phyloP scores from a whole-genome alignment of 2,888 invertebrate genomes.

The Syritta pipiens region DNA sequence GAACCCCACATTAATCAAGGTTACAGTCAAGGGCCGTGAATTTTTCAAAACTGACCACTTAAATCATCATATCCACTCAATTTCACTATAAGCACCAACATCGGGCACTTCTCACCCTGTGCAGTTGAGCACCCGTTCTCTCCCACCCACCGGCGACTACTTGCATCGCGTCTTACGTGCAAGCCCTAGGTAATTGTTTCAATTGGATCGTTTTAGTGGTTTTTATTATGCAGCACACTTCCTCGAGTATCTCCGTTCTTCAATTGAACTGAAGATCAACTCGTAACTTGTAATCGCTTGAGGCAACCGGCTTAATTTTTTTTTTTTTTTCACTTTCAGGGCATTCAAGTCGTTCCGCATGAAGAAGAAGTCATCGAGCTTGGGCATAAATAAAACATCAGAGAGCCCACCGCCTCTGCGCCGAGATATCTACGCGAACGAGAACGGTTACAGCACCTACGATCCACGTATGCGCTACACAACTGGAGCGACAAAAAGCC shows the following conservation, averaged over 20 bases:
- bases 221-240: conserved; percentile 54
- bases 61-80: too few relatives aligned
- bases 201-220: conserved; percentile 31
- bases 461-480: conserved; percentile 73
- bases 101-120: conserved; percentile 12
- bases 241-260: conserved; percentile 19
- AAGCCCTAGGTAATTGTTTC: conserved; percentile 42
- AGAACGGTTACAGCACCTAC: conserved; percentile 72
- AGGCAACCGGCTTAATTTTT: conserved; percentile 1
- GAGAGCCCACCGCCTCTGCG: conserved; percentile 78
- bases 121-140: neutral
- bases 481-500: conserved; percentile 64
- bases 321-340: conserved; percentile 71
- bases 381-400: conserved; percentile 79
- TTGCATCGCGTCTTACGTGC: too few relatives aligned
- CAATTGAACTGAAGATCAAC: conserved; percentile 27
- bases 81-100: neutral
- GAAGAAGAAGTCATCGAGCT: conserved; percentile 78
- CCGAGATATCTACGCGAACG: conserved; percentile 68
- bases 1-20: too few relatives aligned
- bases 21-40: too few relatives aligned
- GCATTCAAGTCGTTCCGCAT: conserved; percentile 77
- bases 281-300: neutral
- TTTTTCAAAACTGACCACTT: too few relatives aligned
- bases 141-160: neutral